phyloP scores from a whole-genome alignment of 2,113 vertebrate species.

The Abramis brama region DNA sequence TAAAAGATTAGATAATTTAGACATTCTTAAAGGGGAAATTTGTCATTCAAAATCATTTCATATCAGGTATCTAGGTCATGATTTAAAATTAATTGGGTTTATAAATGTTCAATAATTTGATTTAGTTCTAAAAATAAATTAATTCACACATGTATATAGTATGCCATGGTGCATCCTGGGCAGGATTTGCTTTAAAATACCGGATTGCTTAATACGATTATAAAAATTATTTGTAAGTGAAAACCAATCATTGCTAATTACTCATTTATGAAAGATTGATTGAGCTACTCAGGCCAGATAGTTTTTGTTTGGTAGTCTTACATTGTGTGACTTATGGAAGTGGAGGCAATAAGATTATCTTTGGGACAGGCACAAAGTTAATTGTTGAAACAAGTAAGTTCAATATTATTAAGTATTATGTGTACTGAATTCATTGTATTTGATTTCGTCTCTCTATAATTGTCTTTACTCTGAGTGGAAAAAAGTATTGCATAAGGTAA shows the following conservation, averaged over 20 bases:
- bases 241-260: not conserved
- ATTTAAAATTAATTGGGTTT: not conserved
- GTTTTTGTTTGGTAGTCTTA: constrained; percentile 4
- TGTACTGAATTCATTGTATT: not conserved
- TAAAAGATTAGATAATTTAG: not conserved
- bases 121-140: not conserved
- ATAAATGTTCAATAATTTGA: not conserved
- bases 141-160: too few species aligned
- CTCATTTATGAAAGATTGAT: not conserved
- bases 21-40: not conserved
- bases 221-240: not conserved
- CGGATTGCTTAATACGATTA: not conserved
- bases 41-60: not conserved
- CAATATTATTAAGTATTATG: not conserved
- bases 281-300: not conserved
- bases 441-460: not conserved
- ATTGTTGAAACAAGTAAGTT: constrained; percentile 47
- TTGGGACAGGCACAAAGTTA: constrained; percentile 29
- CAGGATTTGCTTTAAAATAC: not conserved
- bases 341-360: constrained; percentile 36
- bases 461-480: not conserved
- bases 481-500: not conserved
- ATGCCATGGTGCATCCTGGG: not conserved
- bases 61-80: not conserved
- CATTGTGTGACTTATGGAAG: constrained; percentile 32